A percentile compares a stretch with the other conserved stretches of the same genome.
These are phyloP conservation scores for Neomorphus geoffroyi DNA, from an alignment of 2,797 vertebrate genomes.

Conservation along the genomic window DNA sequence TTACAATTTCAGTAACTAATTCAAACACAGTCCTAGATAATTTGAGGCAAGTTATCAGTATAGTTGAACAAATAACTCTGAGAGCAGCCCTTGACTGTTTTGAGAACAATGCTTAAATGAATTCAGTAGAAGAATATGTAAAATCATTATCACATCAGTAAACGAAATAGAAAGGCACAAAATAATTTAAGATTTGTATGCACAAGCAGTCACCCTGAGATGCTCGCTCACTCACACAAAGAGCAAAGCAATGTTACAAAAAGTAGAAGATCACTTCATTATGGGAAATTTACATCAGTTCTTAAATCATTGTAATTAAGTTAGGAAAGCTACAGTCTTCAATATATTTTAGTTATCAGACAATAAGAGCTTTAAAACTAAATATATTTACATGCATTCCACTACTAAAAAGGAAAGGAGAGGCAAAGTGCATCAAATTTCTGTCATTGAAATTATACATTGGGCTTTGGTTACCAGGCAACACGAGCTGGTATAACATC, in stretches of 20 bases:
- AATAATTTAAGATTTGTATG: background rate
- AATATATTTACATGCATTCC: background rate
- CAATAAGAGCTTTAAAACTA: background rate
- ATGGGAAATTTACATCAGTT: background rate
- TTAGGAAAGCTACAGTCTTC: background rate
- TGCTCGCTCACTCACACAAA: background rate
- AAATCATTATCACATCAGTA: background rate
- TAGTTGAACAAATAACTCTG: background rate
- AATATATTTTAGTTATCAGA: background rate
- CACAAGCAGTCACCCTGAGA: background rate
- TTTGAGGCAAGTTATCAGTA: background rate
- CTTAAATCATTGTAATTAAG: background rate
- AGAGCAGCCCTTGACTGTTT: background rate
- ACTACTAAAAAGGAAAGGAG: background rate
- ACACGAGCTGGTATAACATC: slow-evolving; percentile 3
- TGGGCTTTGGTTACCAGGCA: slow-evolving; percentile 49
- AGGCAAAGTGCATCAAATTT: background rate
- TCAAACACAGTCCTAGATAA: background rate
- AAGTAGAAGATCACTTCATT: background rate
- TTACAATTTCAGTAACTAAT: background rate
- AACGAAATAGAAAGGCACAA: background rate
- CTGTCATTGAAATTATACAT: background rate
- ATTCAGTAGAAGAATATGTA: background rate
- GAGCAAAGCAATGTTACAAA: background rate
- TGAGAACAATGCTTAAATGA: background rate